Conservation (phyloP, 1,140 invertebrate species). For the Anadara kagoshimensis region DNA sequence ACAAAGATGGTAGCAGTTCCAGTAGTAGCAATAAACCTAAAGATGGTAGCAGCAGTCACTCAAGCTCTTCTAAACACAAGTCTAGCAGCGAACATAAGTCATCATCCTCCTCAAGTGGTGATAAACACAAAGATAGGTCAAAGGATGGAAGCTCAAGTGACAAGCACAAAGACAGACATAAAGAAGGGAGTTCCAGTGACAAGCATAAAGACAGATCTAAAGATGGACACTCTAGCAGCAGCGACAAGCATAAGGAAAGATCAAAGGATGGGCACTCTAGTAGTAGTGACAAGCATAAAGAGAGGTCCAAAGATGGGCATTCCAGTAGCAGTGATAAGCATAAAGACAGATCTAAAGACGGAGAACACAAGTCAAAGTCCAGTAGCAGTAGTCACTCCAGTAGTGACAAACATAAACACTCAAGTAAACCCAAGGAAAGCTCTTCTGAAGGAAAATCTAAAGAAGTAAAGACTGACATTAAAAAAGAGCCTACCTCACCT, state of each 20-base stretch:
- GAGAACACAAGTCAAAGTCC: conserved; percentile 1
- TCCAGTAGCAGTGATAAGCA: conserved; percentile 16
- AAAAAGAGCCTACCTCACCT: conserved; percentile 26
- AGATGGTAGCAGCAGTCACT: conserved; percentile 36
- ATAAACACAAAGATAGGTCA: conserved; percentile 50
- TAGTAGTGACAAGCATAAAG: conserved; percentile 24
- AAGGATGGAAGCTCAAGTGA: conserved; percentile 25
- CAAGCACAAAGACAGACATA: conserved; percentile 40
- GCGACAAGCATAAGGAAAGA: conserved; percentile 23
- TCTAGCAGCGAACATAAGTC: conserved; percentile 27
- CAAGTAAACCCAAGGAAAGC: conserved; percentile 14
- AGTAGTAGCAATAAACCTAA: conserved; percentile 47
- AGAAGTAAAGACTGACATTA: conserved; percentile 18
- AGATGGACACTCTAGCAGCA: conserved; percentile 26
- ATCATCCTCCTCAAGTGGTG: conserved; percentile 25
- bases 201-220: conserved; percentile 24
- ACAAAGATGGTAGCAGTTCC: conserved; percentile 42
- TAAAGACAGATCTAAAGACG: conserved; percentile 21
- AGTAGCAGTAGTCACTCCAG: conserved; percentile 13
- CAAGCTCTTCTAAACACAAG: conserved; percentile 22
- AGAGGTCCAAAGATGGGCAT: conserved; percentile 15
- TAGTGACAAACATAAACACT: not conserved
- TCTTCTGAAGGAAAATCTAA: conserved; percentile 16
- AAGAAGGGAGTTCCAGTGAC: conserved; percentile 33
- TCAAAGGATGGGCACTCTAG: conserved; percentile 7